These are phyloP conservation scores for Scotopteryx bipunctaria DNA, from an alignment of 2,888 invertebrate genomes.

Conservation along the genomic window DNA sequence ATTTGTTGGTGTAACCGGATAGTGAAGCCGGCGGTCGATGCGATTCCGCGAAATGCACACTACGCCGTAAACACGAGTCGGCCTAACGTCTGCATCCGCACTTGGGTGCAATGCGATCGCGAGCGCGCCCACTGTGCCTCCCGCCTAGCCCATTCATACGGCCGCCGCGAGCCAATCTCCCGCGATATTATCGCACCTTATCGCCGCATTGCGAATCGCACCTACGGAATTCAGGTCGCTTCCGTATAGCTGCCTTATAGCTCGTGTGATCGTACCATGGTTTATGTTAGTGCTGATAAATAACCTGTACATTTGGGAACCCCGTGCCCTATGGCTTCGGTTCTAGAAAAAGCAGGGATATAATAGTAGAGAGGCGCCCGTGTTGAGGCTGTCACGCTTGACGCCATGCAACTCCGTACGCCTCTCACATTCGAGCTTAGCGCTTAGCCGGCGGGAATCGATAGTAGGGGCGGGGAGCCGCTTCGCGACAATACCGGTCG, in stretches of 20 bases:
- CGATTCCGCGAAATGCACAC: constrained; percentile 69
- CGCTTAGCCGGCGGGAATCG: constrained; percentile 40
- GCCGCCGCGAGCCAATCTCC: constrained; percentile 56
- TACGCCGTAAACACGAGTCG: constrained; percentile 59
- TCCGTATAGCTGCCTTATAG: constrained; percentile 44
- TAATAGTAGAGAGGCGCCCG: constrained; percentile 76
- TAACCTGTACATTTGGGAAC: constrained; percentile 81
- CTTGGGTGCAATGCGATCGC: constrained; percentile 61
- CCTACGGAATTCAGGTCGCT: constrained; percentile 58
- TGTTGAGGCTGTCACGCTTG: constrained; percentile 79
- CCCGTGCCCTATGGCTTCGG: constrained; percentile 71
- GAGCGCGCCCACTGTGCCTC: constrained; percentile 49
- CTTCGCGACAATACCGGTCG: constrained; percentile 45
- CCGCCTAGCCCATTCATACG: constrained; percentile 68
- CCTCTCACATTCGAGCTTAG: constrained; percentile 67
- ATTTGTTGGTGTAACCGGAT: constrained; percentile 73
- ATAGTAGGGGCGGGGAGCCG: constrained; percentile 38
- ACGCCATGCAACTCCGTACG: constrained; percentile 82
- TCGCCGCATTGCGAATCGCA: constrained; percentile 57
- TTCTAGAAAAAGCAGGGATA: constrained; percentile 81
- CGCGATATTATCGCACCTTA: constrained; percentile 41
- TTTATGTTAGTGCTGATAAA: constrained; percentile 14
- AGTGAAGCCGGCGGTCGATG: constrained; percentile 50
- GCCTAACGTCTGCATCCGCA: constrained; percentile 61
- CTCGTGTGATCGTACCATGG: background rate